These are phyloP conservation scores for Flexamia atlantica DNA, from an alignment of 2,888 invertebrate genomes.

Conservation along the genomic window DNA sequence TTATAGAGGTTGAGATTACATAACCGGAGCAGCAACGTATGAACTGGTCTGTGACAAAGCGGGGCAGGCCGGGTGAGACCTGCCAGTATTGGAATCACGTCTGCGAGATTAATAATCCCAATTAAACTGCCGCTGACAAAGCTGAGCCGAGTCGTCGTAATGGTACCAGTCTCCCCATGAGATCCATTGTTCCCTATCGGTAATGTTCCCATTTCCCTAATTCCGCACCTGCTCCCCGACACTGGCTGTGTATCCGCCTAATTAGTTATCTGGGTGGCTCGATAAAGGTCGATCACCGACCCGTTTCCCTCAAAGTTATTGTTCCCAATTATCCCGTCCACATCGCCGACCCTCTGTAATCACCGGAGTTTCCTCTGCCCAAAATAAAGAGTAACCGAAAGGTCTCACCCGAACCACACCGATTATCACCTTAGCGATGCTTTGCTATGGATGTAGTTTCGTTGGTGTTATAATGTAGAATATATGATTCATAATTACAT, in stretches of 20 bases:
- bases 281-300: conserved; percentile 1
- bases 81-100: conserved; percentile 52
- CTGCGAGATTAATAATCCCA: conserved; percentile 53
- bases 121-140: conserved; percentile 50
- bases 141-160: conserved; percentile 22
- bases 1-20: too few species aligned
- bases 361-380: background rate
- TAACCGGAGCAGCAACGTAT: background rate
- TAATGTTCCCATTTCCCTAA: conserved; percentile 52
- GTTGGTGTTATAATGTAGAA: too few species aligned
- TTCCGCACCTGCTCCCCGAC: conserved; percentile 37
- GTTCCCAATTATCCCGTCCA: conserved; percentile 31
- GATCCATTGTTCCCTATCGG: conserved; percentile 51
- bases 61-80: background rate
- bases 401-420: background rate
- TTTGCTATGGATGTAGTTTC: too few species aligned
- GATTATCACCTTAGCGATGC: too few species aligned
- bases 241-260: conserved; percentile 11
- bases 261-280: conserved; percentile 33
- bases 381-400: background rate
- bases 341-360: background rate
- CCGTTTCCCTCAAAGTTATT: conserved; percentile 43
- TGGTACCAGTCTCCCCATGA: conserved; percentile 44
- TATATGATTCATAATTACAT: too few species aligned
- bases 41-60: conserved; percentile 16